Base-by-base conservation (phyloP, 2,113 vertebrate genomes). In the Saccopteryx bilineata region DNA sequence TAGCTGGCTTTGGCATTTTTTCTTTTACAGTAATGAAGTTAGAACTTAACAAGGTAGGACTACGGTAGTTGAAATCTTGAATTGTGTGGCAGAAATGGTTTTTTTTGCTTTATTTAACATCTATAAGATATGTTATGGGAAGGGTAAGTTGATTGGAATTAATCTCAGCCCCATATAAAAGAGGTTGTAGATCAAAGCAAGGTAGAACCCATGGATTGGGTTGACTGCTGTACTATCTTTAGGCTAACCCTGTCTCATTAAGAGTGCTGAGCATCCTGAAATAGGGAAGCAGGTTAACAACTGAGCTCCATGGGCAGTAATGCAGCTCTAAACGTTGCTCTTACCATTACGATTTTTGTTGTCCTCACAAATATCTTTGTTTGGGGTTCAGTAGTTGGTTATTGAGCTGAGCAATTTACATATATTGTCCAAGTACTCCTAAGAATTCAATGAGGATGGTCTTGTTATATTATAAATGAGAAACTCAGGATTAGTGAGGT, bases 61-160 rank as follows among this genome's bases (percentile, higher is more conserved):
- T 61, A n/a, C n/a, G n/a, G n/a, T n/a, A 39, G n/a, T 21, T 24
- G 86, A 94, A 89, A 84, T 58, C 4, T 66, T 96, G 71, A 87
- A 21, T 85, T 46, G 80, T 86, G 7, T 71, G 4, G 46, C 18
- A 15, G 56, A 90, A 83, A 28, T 15, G n/a, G 17, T 15, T 56
- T 17, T 80, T 66, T 92, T 68, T 60, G 31, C 12, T 78, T 9
- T 78, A 31, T 15, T 72, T 79, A 46, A 50, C 15, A 28, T 76
- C 17, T 48, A 24, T 76, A 56, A 78, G 39, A 61, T 79, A 58
- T 21, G 54, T 87, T 89, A 31, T 50, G 79, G 68, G 85, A 69
- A 87, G 66, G 6, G 5, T 48, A 48, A 94, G 28, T 7, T 10
- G 61, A n/a, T 23, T 48, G 28, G 54, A 78, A 48, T 87, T 68